Evolutionary conservation across 2,888 invertebrate species (phyloP).

Genomic region (Trilocha varians): DNA sequence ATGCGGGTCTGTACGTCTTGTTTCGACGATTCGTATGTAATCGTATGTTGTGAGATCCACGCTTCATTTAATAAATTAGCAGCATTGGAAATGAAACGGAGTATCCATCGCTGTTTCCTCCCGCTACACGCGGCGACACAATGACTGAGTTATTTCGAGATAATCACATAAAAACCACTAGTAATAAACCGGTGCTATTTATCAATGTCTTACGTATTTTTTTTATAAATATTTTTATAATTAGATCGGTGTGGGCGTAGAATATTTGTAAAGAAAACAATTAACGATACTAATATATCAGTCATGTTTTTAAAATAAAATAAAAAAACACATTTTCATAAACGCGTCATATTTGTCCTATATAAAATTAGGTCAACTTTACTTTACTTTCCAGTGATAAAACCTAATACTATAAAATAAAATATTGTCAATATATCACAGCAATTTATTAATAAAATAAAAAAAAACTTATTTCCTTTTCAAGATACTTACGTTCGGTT

Average conservation of each 20-base stretch:
- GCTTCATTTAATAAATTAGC: slow-evolving; percentile 4
- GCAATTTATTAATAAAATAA: no score
- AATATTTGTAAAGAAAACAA: background rate
- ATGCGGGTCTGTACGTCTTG: background rate
- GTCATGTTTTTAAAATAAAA: no score
- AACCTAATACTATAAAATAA: no score
- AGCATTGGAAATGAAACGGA: slow-evolving; percentile 6
- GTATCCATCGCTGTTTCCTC: slow-evolving; percentile 1
- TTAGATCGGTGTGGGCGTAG: background rate
- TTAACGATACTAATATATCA: background rate
- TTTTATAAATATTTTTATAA: background rate
- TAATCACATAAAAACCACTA: background rate
- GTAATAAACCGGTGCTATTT: background rate
- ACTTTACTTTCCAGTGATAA: no score
- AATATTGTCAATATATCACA: no score
- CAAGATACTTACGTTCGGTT: no score
- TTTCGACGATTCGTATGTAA: background rate
- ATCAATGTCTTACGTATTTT: background rate
- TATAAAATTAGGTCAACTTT: no score
- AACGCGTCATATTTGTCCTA: no score
- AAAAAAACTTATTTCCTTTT: no score
- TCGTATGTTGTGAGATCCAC: slow-evolving; percentile 2
- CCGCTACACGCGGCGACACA: background rate
- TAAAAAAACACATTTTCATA: no score
- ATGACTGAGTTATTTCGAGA: slow-evolving; percentile 1